phyloP scores from a whole-genome alignment of 1,140 invertebrate genomes.

The Argopecten irradians region DNA sequence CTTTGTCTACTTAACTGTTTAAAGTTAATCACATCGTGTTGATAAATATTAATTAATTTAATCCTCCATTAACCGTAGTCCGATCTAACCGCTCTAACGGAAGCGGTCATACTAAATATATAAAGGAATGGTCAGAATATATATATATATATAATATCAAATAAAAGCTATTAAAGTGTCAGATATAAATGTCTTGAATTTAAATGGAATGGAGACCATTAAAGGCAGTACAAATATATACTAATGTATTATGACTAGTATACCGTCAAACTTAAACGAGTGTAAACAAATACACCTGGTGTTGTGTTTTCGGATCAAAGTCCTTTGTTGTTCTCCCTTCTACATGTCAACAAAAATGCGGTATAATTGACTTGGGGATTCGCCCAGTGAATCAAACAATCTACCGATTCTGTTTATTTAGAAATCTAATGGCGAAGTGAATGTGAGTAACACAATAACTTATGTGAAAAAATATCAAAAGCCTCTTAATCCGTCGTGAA shows the following conservation, averaged over 20 bases:
- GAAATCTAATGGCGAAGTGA: neutral
- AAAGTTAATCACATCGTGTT: neutral
- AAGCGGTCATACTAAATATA: neutral
- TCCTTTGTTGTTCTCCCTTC: neutral
- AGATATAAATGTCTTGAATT: neutral
- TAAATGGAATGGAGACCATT: neutral
- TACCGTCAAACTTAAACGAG: neutral
- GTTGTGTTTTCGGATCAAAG: constrained; percentile 5
- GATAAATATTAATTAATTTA: neutral
- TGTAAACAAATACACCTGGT: neutral
- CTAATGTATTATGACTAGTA: neutral
- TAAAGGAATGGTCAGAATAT: neutral
- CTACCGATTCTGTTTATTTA: neutral
- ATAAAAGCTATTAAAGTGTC: neutral
- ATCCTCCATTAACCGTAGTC: neutral
- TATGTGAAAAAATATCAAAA: neutral
- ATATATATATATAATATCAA: neutral
- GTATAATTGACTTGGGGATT: neutral
- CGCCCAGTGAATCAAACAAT: neutral
- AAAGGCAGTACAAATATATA: neutral
- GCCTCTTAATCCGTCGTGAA: neutral
- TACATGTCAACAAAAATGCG: neutral
- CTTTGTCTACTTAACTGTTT: neutral
- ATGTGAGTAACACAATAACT: neutral
- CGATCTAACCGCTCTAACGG: neutral